Evolutionary conservation across 2,797 vertebrate species (phyloP), one percentile per base, ranked within the genome.

Genomic region (Pteropus rufus): DNA sequence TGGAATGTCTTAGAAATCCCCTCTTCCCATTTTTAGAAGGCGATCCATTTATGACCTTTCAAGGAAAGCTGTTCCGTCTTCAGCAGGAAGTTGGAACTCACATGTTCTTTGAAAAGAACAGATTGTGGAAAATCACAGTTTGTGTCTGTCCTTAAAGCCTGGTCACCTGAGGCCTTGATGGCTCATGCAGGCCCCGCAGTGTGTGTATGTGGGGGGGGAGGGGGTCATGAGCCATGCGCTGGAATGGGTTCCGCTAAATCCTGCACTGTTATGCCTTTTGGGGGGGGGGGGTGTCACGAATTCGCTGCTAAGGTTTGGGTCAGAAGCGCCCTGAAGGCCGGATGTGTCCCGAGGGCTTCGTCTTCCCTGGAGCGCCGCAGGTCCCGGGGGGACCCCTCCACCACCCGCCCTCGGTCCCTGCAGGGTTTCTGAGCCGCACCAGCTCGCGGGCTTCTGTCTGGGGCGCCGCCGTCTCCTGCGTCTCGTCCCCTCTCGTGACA

Each of bases 211-310:
- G 34, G 34, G 34, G 34, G 34, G 34, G 34, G 34, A 0, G 34
- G 6, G 10, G 21, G 19, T 11, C 0, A 0, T 7, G 46, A 46
- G 8, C 21, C 2, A 4, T 19, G 49, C 11, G 2, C 2, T 82
- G 54, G 31, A 34, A 12, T 34, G 23, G 19, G 3, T 26, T 31
- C 44, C 12, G 23, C 56, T 60, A 34, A 67, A 36, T 46, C 62
- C 54, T 72, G 79, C 29, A 41, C 2, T 62, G 67, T 58, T 36
- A 46, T 19, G 76, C 24, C 31, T 46, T 46, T 77, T 14, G 24
- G 5, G 11, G 12, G 24, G 2, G 1, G 39, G 26, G 5, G 26
- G 16, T n/a, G n/a, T 39, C 31, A 19, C 31, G 4, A 18, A 56
- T 31, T 62, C 70, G 23, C 60, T 83, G 26, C 67, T 49, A 5